phyloP scores from a whole-genome alignment of 1,140 invertebrate genomes.

The Cryptotermes secundus region DNA sequence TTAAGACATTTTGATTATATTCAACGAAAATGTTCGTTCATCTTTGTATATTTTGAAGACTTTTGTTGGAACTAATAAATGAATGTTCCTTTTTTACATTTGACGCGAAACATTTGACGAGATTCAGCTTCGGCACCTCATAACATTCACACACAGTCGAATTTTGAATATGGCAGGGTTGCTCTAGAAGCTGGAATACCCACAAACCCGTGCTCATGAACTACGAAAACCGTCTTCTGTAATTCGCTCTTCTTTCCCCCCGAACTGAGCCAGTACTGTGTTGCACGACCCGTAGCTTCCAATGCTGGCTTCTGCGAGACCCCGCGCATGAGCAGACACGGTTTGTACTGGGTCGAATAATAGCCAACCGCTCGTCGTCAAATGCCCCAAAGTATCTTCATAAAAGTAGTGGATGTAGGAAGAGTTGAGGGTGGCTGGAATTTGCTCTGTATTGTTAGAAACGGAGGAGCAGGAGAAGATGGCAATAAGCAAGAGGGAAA shows the following conservation, averaged over 20 bases:
- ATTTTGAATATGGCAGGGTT: background rate
- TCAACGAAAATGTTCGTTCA: background rate
- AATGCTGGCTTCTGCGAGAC: background rate
- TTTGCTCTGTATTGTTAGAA: background rate
- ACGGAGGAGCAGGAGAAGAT: background rate
- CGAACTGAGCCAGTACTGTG: background rate
- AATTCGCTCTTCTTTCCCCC: background rate
- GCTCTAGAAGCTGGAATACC: background rate
- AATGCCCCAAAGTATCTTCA: background rate
- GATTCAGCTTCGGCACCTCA: background rate
- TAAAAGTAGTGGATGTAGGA: background rate
- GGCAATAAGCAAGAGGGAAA: background rate
- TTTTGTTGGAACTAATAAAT: background rate
- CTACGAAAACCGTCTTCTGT: background rate
- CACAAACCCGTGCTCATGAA: background rate
- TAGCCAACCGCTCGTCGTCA: background rate
- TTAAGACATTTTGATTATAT: background rate
- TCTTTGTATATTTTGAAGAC: background rate
- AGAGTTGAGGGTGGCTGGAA: background rate
- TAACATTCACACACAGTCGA: background rate
- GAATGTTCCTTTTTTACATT: background rate
- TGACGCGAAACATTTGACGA: too few relatives aligned
- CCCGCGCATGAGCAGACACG: background rate
- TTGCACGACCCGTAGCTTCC: background rate
- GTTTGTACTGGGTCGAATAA: background rate